Conservation (phyloP, 37 sponge, comb jelly and placozoan species). For the Beroe forskalii region DNA sequence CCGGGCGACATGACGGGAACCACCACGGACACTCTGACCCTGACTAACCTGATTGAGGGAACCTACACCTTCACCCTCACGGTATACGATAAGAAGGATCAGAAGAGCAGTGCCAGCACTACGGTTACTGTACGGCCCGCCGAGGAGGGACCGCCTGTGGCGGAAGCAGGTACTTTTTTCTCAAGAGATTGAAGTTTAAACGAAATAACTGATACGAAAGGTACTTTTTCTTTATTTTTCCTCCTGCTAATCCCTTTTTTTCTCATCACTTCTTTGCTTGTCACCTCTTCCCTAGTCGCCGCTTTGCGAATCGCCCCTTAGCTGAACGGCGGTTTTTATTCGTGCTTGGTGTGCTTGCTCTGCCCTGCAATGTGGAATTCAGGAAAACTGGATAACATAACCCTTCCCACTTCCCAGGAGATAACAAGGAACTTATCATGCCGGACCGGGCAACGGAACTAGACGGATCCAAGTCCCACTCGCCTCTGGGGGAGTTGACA, state of each 20-base stretch:
- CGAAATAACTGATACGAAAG: too few relatives aligned
- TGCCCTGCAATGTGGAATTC: too few relatives aligned
- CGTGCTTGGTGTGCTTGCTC: too few relatives aligned
- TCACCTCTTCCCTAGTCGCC: too few relatives aligned
- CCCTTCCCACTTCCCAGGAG: background rate
- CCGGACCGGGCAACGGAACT: constrained; percentile 34
- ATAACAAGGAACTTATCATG: constrained; percentile 46
- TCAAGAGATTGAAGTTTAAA: too few relatives aligned
- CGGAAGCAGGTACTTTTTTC: constrained; percentile 48
- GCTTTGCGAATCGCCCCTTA: too few relatives aligned
- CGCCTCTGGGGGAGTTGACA: background rate
- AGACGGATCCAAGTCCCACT: constrained; percentile 18
- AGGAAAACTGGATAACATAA: too few relatives aligned
- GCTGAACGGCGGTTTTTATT: too few relatives aligned
- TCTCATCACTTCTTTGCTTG: too few relatives aligned
- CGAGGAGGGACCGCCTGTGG: constrained; percentile 22
- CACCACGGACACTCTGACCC: constrained; percentile 30
- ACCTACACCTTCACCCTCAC: constrained; percentile 81
- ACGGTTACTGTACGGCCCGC: constrained; percentile 64
- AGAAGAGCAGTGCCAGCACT: constrained; percentile 52
- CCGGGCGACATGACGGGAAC: constrained; percentile 60
- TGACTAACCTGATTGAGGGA: constrained; percentile 77
- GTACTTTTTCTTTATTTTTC: too few relatives aligned
- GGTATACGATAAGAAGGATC: constrained; percentile 66
- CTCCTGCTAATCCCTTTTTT: too few relatives aligned